A percentile compares a stretch with the other conserved stretches of the same genome.
Evolutionary conservation across 1,140 invertebrate genomes (phyloP).

Genomic region (Pomacea maculata): DNA sequence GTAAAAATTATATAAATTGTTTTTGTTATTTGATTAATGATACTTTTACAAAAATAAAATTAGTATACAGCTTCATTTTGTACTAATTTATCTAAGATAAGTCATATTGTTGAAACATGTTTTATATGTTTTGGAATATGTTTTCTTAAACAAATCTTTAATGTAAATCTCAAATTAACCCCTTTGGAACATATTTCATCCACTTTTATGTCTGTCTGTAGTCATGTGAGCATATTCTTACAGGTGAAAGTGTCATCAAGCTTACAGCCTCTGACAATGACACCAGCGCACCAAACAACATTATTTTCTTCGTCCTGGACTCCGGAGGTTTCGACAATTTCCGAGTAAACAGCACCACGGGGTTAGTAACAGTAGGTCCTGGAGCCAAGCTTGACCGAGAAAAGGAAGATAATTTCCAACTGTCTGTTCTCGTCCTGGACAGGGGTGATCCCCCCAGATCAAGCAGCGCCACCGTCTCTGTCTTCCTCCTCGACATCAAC

Average conservation of each 20-base stretch:
- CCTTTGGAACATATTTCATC: too few relatives aligned
- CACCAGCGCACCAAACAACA: constrained; percentile 41
- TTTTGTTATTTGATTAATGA: neutral
- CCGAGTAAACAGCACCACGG: constrained; percentile 42
- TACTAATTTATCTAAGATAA: too few relatives aligned
- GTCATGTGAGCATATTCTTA: neutral
- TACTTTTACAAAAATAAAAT: too few relatives aligned
- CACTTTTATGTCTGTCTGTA: too few relatives aligned
- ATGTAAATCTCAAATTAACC: too few relatives aligned
- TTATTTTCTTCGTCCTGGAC: constrained; percentile 44
- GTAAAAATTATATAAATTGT: neutral
- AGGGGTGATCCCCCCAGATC: constrained; percentile 35
- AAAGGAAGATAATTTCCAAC: constrained; percentile 24
- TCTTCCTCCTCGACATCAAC: constrained; percentile 45
- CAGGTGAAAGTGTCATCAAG: constrained; percentile 1
- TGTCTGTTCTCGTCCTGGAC: constrained; percentile 45
- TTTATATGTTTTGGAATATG: too few relatives aligned
- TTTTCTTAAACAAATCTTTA: too few relatives aligned
- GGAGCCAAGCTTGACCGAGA: constrained; percentile 50
- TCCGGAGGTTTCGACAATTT: constrained; percentile 45
- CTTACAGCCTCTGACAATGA: constrained; percentile 18
- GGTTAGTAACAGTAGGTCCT: constrained; percentile 40
- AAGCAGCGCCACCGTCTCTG: constrained; percentile 30
- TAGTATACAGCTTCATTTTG: too few relatives aligned
- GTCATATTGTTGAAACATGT: too few relatives aligned